Conservation (phyloP, 2,888 invertebrate species). For the Zonitis immaculata region DNA sequence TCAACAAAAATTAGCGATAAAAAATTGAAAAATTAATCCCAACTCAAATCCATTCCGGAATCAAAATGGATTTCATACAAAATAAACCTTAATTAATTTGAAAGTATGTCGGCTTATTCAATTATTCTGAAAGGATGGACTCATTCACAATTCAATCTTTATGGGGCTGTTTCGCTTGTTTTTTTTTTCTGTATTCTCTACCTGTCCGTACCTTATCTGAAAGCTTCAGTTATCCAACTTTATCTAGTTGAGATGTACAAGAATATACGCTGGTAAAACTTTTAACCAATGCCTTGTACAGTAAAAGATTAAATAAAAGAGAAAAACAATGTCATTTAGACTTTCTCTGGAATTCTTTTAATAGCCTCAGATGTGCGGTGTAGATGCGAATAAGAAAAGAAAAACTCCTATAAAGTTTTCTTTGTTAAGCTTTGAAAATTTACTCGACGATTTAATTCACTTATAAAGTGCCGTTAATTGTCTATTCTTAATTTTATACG, state of each 20-base stretch:
- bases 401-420: constrained; percentile 5
- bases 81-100: no score
- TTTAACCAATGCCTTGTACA: constrained; percentile 26
- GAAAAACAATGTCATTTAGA: constrained; percentile 35
- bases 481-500: not conserved
- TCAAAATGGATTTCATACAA: no score
- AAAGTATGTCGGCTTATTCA: constrained; percentile 41
- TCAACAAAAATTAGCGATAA: no score
- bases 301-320: constrained; percentile 34
- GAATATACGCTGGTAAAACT: constrained; percentile 22
- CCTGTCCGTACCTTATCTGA: not conserved
- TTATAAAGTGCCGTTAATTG: constrained; percentile 16
- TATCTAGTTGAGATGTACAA: constrained; percentile 23
- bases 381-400: not conserved
- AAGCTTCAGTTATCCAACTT: constrained; percentile 21
- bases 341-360: constrained; percentile 28
- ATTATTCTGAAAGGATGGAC: constrained; percentile 42
- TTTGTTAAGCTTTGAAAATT: constrained; percentile 5
- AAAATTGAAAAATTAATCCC: no score
- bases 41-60: no score
- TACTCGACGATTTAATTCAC: constrained; percentile 7
- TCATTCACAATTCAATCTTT: constrained; percentile 40
- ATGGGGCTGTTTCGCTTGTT: constrained; percentile 35
- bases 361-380: constrained; percentile 14
- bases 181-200: constrained; percentile 21